phyloP scores from a whole-genome alignment of 2,113 vertebrate genomes.

The Neogale vison region DNA sequence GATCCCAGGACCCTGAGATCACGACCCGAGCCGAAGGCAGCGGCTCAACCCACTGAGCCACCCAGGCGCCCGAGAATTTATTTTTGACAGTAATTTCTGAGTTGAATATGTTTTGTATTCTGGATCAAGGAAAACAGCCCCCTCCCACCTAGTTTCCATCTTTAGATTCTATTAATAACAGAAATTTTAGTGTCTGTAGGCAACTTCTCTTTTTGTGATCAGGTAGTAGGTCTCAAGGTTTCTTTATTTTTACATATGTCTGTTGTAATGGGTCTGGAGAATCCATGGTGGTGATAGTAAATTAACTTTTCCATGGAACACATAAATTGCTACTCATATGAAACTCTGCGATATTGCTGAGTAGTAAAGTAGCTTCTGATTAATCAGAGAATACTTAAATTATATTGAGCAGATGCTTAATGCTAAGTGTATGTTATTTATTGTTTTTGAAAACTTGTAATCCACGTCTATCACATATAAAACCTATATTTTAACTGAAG shows the following conservation, averaged over 20 bases:
- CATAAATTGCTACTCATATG: neutral
- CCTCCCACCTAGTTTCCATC: neutral
- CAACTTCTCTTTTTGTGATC: conserved; percentile 31
- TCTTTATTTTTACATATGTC: neutral
- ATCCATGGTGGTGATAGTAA: neutral
- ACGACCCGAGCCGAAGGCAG: too few relatives aligned
- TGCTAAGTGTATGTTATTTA: neutral
- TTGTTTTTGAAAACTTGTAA: conserved; percentile 55
- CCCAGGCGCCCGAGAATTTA: neutral
- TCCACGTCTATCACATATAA: neutral
- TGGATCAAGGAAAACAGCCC: neutral
- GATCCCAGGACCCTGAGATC: too few relatives aligned
- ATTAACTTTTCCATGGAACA: conserved; percentile 22
- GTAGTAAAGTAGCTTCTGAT: conserved; percentile 9
- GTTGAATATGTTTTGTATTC: conserved; percentile 21
- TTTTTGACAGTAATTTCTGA: conserved; percentile 55
- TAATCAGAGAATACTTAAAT: conserved; percentile 51
- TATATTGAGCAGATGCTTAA: conserved; percentile 34
- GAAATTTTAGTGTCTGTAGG: conserved; percentile 48
- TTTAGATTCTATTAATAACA: conserved; percentile 26
- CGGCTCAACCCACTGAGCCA: too few relatives aligned
- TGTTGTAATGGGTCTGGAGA: conserved; percentile 27
- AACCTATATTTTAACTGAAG: conserved; percentile 4
- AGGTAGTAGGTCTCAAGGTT: conserved; percentile 10
- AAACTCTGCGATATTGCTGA: conserved; percentile 1